Base-by-base conservation (phyloP, 2,888 invertebrate species). In the Cosmia pyralina region DNA sequence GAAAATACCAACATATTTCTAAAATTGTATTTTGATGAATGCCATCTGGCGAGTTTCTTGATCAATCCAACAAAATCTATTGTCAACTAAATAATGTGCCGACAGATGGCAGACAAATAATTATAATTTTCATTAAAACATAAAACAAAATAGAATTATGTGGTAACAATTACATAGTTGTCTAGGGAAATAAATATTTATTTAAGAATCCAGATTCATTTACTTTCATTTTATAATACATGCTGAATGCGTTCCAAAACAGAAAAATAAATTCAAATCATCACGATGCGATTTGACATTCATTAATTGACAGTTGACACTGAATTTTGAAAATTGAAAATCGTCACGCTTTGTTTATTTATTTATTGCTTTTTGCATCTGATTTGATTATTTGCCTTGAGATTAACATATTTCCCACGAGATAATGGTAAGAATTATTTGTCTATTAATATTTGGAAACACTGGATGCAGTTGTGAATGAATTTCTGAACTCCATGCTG, bases 271-370 rank as follows among this genome's bases (percentile, higher is more conserved):
- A n/a, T 13, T 17, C 5, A 28, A 28, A 28, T 28, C 3, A 38
- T 15, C 38, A 34, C n/a, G 15, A 10, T 17, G 58, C 11, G 13
- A 59, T 38, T 15, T 71, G 73, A 74, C 65, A 57, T 34, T 34
- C 34, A 34, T 34, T 34, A 2, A 34, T 15, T 74, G 48, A 73
- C 62, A 72, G 4, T 64, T 28, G 38, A 15, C 11, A 48, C 7
- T 69, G 58, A 79, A 73, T 63, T 79, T 80, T 50, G 48, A 79
- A 68, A 22, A 34, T 6, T 11, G 22, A 22, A 10, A 50, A 15
- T 44, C 4, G 13, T 71, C 59, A 60, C 15, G 59, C 48, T 60
- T 73, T 63, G 50, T 72, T 79, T 50, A 57, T 13, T 44, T 50
- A 19, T 41, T 22, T 38, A 44, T 50, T 52, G 11, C 34, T 58